phyloP scores from a whole-genome alignment of 2,113 vertebrate genomes.

The Herpailurus yagouaroundi region DNA sequence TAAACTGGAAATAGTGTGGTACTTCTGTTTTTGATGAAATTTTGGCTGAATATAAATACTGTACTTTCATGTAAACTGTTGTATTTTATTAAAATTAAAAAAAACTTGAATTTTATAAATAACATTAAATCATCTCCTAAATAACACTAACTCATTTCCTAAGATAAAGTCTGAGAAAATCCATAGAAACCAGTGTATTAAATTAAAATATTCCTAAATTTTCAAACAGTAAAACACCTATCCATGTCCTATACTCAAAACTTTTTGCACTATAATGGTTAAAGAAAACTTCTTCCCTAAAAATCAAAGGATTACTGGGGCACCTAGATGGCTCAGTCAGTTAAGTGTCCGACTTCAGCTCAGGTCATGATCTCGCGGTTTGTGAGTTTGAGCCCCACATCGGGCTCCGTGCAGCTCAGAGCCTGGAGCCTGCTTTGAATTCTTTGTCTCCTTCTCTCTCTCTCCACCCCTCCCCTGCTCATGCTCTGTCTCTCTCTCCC shows the following conservation, averaged over 20 bases:
- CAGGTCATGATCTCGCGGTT: too few relatives aligned
- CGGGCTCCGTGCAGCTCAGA: too few relatives aligned
- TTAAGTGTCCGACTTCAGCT: too few relatives aligned
- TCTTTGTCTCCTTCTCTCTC: too few relatives aligned
- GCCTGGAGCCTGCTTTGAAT: too few relatives aligned
- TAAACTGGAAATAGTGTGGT: not conserved
- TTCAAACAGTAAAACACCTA: constrained; percentile 3
- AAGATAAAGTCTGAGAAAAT: constrained; percentile 58
- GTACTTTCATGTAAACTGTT: constrained; percentile 53
- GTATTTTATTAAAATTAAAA: not conserved
- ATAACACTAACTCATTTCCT: constrained; percentile 41
- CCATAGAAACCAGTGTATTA: not conserved
- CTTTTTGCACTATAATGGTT: not conserved
- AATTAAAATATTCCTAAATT: constrained; percentile 38
- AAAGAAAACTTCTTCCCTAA: not conserved
- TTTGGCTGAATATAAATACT: constrained; percentile 40
- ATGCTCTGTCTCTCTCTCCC: too few relatives aligned
- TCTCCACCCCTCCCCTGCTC: too few relatives aligned
- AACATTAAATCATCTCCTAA: constrained; percentile 47
- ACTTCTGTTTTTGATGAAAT: constrained; percentile 39
- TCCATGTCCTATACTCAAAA: constrained; percentile 8
- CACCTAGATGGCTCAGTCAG: too few relatives aligned
- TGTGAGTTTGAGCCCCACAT: too few relatives aligned
- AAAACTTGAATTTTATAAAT: constrained; percentile 25
- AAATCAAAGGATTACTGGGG: not conserved